Evolutionary conservation across 2,888 invertebrate genomes (phyloP).

Genomic region (Cerastoderma edule): DNA sequence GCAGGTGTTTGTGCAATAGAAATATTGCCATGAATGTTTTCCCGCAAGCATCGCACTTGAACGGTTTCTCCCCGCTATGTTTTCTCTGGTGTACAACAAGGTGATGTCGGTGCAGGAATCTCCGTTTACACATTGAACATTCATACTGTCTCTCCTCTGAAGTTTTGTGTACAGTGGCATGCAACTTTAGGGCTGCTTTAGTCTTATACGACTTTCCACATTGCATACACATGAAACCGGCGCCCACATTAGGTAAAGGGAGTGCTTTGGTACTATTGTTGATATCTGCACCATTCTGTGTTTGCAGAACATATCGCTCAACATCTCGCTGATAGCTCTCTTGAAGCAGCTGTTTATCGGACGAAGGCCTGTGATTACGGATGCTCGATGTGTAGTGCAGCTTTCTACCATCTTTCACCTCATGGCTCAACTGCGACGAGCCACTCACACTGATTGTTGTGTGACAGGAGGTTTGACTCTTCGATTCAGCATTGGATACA

Average conservation of each 20-base stretch:
- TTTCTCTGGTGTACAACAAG: slow-evolving; percentile 58
- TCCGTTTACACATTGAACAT: slow-evolving; percentile 47
- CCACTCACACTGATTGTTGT: slow-evolving; percentile 40
- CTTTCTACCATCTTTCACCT: background rate
- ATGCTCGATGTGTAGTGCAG: background rate
- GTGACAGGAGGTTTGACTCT: slow-evolving; percentile 44
- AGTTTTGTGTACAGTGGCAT: slow-evolving; percentile 58
- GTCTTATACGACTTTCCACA: slow-evolving; percentile 55
- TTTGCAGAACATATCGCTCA: slow-evolving; percentile 43
- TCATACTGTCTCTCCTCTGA: slow-evolving; percentile 55
- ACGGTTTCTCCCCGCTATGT: slow-evolving; percentile 60
- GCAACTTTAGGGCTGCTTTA: slow-evolving; percentile 59
- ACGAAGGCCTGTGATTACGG: background rate
- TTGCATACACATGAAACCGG: slow-evolving; percentile 46
- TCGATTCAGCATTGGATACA: slow-evolving; percentile 43
- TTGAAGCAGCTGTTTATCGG: slow-evolving; percentile 26
- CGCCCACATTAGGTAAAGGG: background rate
- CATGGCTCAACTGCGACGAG: background rate
- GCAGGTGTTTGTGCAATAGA: slow-evolving; percentile 58
- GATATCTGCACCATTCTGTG: slow-evolving; percentile 21
- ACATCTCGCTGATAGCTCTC: slow-evolving; percentile 13
- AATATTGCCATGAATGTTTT: slow-evolving; percentile 62
- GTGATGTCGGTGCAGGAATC: slow-evolving; percentile 58
- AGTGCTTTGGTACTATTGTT: slow-evolving; percentile 7
- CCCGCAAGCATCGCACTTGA: slow-evolving; percentile 52